phyloP scores from a whole-genome alignment of 2,888 invertebrate genomes.

The Phaedon cochleariae region DNA sequence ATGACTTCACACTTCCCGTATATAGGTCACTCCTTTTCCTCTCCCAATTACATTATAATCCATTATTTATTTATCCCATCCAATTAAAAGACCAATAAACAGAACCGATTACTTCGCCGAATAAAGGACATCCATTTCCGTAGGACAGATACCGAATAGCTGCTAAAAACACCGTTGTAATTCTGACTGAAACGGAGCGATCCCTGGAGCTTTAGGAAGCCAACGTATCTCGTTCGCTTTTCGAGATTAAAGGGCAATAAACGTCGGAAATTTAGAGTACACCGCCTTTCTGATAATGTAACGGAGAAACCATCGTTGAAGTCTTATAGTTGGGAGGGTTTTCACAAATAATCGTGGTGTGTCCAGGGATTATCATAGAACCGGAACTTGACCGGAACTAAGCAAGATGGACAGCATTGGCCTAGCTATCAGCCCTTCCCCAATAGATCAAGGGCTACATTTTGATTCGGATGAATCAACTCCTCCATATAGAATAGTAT shows the following conservation, averaged over 20 bases:
- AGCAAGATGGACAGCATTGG: too few relatives aligned
- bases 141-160: too few relatives aligned
- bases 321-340: not conserved
- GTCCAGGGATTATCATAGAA: not conserved
- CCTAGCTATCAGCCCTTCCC: too few relatives aligned
- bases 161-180: not conserved
- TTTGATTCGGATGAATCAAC: too few relatives aligned
- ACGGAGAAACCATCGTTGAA: not conserved
- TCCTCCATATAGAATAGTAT: too few relatives aligned
- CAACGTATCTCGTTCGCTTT: not conserved
- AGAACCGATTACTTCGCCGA: not conserved
- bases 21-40: too few relatives aligned
- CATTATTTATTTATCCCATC: not conserved
- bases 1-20: too few relatives aligned
- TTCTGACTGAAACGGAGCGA: not conserved
- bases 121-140: not conserved
- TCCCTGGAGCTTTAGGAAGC: not conserved
- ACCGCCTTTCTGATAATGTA: not conserved
- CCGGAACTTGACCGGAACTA: not conserved
- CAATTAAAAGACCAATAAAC: not conserved
- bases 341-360: not conserved
- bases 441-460: too few relatives aligned
- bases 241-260: slow-evolving; percentile 2
- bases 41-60: not conserved
- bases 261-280: not conserved